These are phyloP conservation scores for Leucophenga maculata DNA, from an alignment of 2,888 invertebrate species.

Conservation along the genomic window DNA sequence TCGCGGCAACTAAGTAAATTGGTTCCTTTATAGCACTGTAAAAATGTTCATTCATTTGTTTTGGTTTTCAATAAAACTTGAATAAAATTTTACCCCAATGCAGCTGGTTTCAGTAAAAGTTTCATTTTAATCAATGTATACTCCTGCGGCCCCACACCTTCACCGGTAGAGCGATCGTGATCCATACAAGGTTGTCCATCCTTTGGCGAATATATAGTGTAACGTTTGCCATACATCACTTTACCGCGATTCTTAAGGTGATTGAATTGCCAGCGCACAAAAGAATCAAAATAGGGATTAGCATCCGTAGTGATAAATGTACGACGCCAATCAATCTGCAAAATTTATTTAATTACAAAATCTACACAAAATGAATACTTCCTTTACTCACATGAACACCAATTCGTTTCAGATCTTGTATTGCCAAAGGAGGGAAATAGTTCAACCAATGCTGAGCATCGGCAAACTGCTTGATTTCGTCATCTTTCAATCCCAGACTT, in stretches of 20 bases:
- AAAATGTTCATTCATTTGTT: too few species aligned
- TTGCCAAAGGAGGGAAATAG: constrained; percentile 94
- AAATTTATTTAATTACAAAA: not conserved
- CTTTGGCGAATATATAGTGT: constrained; percentile 95
- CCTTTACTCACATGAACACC: constrained; percentile 85
- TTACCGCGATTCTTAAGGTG: constrained; percentile 89
- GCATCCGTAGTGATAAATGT: constrained; percentile 98
- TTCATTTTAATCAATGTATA: constrained; percentile 97
- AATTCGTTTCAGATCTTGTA: constrained; percentile 88
- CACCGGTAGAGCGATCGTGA: constrained; percentile 95
- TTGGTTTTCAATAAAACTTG: too few species aligned
- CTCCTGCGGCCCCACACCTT: constrained; percentile 98
- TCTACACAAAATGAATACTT: not conserved
- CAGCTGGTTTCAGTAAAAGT: constrained; percentile 75
- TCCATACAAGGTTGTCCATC: constrained; percentile 99
- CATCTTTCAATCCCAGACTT: constrained; percentile 88
- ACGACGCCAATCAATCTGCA: constrained; percentile 95
- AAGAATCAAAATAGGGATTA: constrained; percentile 98
- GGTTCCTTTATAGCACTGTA: too few species aligned
- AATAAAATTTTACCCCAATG: constrained; percentile 76
- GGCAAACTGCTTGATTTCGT: constrained; percentile 94
- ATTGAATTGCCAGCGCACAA: constrained; percentile 96
- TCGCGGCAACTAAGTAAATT: constrained; percentile 91
- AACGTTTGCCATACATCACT: constrained; percentile 96
- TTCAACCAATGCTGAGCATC: constrained; percentile 94